A percentile compares a stretch with the other conserved stretches of the same genome.
phyloP scores from a whole-genome alignment of 2,113 vertebrate genomes.

The Craseonycteris thonglongyai region DNA sequence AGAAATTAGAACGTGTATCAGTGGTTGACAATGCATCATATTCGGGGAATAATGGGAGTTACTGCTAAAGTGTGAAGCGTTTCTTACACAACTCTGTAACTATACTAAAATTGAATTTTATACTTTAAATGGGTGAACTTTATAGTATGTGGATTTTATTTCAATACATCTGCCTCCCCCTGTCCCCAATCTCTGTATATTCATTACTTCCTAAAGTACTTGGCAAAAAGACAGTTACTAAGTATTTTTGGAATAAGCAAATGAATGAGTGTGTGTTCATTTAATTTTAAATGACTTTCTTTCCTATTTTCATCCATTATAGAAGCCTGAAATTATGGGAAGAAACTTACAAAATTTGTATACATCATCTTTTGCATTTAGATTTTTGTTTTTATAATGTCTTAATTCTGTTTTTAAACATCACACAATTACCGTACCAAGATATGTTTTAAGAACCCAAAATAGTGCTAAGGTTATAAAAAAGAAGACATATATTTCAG shows the following conservation, averaged over 20 bases:
- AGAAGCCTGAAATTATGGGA: neutral
- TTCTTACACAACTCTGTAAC: neutral
- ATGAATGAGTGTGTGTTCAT: neutral
- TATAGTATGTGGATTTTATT: neutral
- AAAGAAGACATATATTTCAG: neutral
- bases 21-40: no score
- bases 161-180: neutral
- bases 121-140: neutral
- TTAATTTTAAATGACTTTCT: neutral
- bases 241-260: neutral
- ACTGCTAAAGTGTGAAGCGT: neutral
- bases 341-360: neutral
- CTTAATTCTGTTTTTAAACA: neutral
- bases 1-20: neutral
- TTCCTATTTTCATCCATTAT: neutral
- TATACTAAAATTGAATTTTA: neutral
- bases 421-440: neutral
- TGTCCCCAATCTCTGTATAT: neutral
- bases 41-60: neutral
- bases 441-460: neutral
- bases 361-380: neutral
- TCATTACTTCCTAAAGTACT: neutral
- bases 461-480: neutral
- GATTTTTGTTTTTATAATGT: neutral
- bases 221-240: neutral